phyloP scores from a whole-genome alignment of 2,797 vertebrate genomes.

The Anguilla megastoma region DNA sequence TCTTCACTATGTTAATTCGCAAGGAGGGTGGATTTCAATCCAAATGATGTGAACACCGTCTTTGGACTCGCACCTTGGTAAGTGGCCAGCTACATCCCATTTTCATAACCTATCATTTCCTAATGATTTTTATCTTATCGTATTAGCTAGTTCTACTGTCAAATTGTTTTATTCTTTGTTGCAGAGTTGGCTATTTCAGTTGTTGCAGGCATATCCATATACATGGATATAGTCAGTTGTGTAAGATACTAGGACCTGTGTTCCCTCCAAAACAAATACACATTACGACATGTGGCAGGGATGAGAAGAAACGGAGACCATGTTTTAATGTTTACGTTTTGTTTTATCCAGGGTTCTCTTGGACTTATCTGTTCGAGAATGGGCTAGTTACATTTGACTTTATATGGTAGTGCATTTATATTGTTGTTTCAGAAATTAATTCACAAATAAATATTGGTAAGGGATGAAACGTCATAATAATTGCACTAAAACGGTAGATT shows the following conservation, averaged over 20 bases:
- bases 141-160: not conserved
- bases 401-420: constrained; percentile 18
- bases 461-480: not conserved
- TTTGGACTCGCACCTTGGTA: constrained; percentile 14
- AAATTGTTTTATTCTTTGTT: not conserved
- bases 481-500: not conserved
- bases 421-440: not conserved
- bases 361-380: not conserved
- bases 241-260: not conserved
- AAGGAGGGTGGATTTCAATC: constrained; percentile 23
- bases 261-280: constrained; percentile 22
- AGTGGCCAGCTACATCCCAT: constrained; percentile 10
- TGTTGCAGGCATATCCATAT: not conserved
- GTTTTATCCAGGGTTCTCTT: not conserved
- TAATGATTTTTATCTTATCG: not conserved
- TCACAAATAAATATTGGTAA: not conserved
- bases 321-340: constrained; percentile 23
- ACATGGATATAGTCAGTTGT: not conserved
- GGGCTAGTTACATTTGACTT: not conserved
- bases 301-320: not conserved
- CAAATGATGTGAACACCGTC: constrained; percentile 32
- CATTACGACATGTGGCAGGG: not conserved
- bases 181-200: not conserved
- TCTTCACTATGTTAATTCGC: constrained; percentile 25
- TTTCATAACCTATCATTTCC: constrained; percentile 17